phyloP scores from a whole-genome alignment of 2,797 vertebrate genomes.

The Pygocentrus nattereri region DNA sequence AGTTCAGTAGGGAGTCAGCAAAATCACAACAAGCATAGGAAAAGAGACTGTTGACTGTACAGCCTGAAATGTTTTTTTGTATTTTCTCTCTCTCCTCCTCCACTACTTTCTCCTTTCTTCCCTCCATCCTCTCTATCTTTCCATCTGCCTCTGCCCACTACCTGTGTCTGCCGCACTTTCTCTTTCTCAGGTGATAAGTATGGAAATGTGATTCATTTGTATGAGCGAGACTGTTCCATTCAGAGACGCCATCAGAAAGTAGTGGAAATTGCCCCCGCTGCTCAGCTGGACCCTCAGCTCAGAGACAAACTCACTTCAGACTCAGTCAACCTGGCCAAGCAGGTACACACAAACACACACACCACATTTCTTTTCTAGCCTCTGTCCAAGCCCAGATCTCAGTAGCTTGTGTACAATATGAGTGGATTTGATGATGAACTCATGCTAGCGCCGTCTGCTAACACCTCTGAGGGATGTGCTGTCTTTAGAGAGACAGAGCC shows the following conservation, averaged over 20 bases:
- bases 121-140: too few species aligned
- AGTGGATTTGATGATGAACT: constrained; percentile 22
- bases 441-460: constrained; percentile 16
- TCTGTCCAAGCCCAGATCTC: not conserved
- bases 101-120: too few species aligned
- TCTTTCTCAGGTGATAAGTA: constrained; percentile 86
- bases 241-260: constrained; percentile 95
- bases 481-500: not conserved
- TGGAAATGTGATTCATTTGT: constrained; percentile 91
- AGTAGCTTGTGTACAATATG: constrained; percentile 1
- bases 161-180: not conserved
- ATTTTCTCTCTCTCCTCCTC: not conserved
- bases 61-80: not conserved
- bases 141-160: not conserved
- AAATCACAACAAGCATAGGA: constrained; percentile 1
- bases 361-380: not conserved
- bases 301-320: constrained; percentile 86
- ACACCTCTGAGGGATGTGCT: constrained; percentile 23
- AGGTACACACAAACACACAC: constrained; percentile 74
- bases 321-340: constrained; percentile 86
- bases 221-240: constrained; percentile 95
- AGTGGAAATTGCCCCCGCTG: constrained; percentile 90
- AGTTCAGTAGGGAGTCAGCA: constrained; percentile 12
- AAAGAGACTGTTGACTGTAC: not conserved
- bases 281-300: constrained; percentile 86